Base-by-base conservation (phyloP, 2,113 vertebrate genomes). In the Vulpes vulpes region DNA sequence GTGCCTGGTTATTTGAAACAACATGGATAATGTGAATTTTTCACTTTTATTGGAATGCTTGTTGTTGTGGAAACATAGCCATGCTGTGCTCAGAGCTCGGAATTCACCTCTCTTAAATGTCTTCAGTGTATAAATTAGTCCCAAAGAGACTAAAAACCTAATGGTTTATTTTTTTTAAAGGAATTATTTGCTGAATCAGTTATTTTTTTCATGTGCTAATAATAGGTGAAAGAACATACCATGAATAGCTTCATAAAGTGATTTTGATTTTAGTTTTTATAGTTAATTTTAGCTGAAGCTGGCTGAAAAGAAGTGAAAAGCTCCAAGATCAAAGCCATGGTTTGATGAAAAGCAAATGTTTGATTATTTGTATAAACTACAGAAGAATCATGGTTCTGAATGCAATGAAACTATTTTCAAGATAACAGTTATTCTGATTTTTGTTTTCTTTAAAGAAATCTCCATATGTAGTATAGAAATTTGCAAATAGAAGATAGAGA, bases 401-500 rank as follows among this genome's bases (percentile, higher is more conserved):
- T 64, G 59, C 64, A 95, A 78, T 76, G 57, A 62, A 94, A 83
- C 15, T 97, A 90, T 98, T 98, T 98, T 86, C 79, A 97, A 91
- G 93, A 89, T 87, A 96, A 94, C 0, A 11, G 67, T 93, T 67
- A 93, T 96, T 98, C 95, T 64, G n/a, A 97, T 93, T 93, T 74
- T 69, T 86, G 8, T 86, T 96, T 82, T 97, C 15, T 94, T 97
- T 96, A 92, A 49, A 97, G 97, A 94, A 91, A 38, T 84, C 27
- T 49, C 96, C 10, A 0, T 65, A 25, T 90, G 55, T 57, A 73
- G 5, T 94, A 74, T 76, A 95, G 93, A 98, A 95, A 91, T 95
- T 97, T 98, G 78, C n/a, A 98, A 94, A 96, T 43, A 93, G 71
- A 88, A 96, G 92, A 80, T 19, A 95, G 73, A 87, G 97, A 95